A percentile compares a stretch with the other conserved stretches of the same genome.
Evolutionary conservation across 2,797 vertebrate genomes (phyloP).

Genomic region (Synaphobranchus kaupii): DNA sequence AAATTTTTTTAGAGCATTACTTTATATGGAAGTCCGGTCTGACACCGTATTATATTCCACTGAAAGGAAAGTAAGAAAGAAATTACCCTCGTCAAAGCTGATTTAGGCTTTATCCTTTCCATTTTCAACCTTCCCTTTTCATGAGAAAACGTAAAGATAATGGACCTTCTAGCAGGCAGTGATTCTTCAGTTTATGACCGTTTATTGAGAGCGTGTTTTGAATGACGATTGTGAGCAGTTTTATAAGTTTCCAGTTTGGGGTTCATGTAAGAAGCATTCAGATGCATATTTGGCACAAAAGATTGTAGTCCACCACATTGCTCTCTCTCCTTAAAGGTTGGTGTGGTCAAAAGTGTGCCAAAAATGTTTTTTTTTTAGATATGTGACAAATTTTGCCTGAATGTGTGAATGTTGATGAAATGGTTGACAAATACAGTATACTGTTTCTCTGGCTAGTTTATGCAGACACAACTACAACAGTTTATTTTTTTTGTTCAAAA

Average conservation of each 20-base stretch:
- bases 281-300: not conserved
- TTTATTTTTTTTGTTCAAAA: not conserved
- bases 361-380: not conserved
- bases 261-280: not conserved
- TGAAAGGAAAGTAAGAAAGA: not conserved
- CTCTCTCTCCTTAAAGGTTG: not conserved
- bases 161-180: not conserved
- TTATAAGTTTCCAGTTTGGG: not conserved
- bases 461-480: not conserved
- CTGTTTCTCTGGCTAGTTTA: not conserved
- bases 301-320: not conserved
- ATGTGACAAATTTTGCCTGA: not conserved
- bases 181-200: slow-evolving; percentile 5
- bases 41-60: not conserved
- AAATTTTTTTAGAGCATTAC: not conserved
- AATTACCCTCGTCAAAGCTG: not conserved
- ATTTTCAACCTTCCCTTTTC: not conserved
- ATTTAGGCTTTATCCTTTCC: slow-evolving; percentile 2
- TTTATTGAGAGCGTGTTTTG: not conserved
- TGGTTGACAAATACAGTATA: not conserved
- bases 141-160: not conserved
- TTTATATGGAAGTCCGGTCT: not conserved
- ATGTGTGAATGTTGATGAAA: not conserved
- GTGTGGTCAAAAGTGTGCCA: not conserved
- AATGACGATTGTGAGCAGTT: not conserved